Evolutionary conservation across 2,797 vertebrate genomes (phyloP).

Genomic region (Microctenopoma steveboyesi): DNA sequence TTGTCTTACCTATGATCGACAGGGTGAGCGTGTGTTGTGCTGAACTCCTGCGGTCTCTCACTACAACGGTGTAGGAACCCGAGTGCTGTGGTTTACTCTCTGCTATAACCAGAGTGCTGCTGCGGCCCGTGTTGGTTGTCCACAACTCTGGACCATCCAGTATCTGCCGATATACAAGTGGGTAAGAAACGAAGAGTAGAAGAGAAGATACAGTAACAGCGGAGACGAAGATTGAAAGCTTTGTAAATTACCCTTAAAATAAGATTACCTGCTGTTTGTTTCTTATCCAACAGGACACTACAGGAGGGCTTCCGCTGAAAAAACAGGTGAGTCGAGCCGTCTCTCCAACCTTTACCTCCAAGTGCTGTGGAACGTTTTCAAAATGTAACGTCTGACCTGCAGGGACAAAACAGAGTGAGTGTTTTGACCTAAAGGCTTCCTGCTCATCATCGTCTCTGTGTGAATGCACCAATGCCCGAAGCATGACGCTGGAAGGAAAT

Average conservation of each 20-base stretch:
- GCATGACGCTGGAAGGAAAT: constrained; percentile 42
- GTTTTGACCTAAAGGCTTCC: constrained; percentile 7
- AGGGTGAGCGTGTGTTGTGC: constrained; percentile 79
- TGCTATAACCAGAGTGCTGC: constrained; percentile 79
- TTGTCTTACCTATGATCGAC: constrained; percentile 81
- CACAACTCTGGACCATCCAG: constrained; percentile 72
- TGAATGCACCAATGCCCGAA: not conserved
- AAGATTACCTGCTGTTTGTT: constrained; percentile 81
- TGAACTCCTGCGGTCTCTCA: constrained; percentile 79
- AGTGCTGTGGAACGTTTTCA: constrained; percentile 64
- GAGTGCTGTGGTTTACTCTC: constrained; percentile 73
- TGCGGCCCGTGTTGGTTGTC: constrained; percentile 72
- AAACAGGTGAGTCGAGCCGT: constrained; percentile 70
- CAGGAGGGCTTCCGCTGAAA: constrained; percentile 77
- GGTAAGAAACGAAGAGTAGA: not conserved
- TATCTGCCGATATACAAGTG: constrained; percentile 64
- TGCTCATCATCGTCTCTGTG: not conserved
- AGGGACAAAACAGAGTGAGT: constrained; percentile 19
- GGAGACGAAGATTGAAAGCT: not conserved
- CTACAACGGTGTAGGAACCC: constrained; percentile 80
- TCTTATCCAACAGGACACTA: constrained; percentile 84
- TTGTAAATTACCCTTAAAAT: not conserved
- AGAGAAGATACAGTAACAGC: not conserved
- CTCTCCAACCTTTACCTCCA: constrained; percentile 78
- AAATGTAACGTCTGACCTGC: constrained; percentile 74